phyloP scores from a whole-genome alignment of 64 coral and sea anemone species.

The Platygyra sinensis region DNA sequence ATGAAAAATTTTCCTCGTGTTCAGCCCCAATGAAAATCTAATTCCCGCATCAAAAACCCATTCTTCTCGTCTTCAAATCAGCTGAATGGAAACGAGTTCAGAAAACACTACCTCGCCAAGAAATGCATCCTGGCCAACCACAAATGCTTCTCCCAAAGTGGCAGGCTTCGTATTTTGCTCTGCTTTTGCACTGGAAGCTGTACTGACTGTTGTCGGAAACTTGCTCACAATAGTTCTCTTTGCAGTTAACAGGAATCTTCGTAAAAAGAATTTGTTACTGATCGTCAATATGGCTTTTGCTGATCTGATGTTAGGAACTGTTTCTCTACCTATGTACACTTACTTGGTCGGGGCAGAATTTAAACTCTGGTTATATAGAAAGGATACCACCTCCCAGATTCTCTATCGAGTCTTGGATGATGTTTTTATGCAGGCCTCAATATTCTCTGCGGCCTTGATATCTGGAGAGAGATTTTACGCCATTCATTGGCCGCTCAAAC shows the following conservation, averaged over 20 bases:
- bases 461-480: conserved; percentile 43
- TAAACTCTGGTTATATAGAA: neutral
- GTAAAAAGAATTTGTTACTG: neutral
- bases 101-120: neutral
- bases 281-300: neutral
- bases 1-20: too few relatives aligned
- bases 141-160: neutral
- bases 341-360: neutral
- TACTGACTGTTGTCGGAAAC: neutral
- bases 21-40: too few relatives aligned
- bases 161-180: neutral
- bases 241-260: neutral
- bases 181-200: neutral
- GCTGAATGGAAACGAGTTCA: neutral
- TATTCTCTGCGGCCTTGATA: conserved; percentile 16
- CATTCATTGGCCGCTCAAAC: conserved; percentile 37
- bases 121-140: neutral
- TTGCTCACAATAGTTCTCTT: neutral
- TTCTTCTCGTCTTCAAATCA: too few relatives aligned
- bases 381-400: neutral
- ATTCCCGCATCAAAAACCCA: too few relatives aligned
- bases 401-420: neutral
- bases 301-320: neutral
- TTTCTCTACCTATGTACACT: neutral
- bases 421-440: neutral